Evolutionary conservation across 2,888 invertebrate genomes (phyloP).

Genomic region (Deilephila elpenor): DNA sequence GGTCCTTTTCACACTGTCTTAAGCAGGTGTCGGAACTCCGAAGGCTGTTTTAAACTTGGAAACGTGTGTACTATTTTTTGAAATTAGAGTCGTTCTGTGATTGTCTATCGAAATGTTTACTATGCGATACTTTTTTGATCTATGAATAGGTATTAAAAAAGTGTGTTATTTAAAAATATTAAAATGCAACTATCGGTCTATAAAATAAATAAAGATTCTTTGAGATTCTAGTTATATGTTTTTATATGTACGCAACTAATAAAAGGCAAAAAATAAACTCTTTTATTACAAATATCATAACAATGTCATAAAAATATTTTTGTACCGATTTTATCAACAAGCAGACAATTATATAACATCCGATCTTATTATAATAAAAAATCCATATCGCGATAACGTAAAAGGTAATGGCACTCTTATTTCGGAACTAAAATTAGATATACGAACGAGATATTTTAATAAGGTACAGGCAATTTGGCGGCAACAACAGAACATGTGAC

Average conservation of each 20-base stretch:
- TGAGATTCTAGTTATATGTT: too few relatives aligned
- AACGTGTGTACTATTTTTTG: background rate
- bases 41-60: background rate
- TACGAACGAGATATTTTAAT: constrained; percentile 15
- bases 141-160: too few relatives aligned
- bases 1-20: constrained; percentile 5
- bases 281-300: background rate
- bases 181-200: too few relatives aligned
- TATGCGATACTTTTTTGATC: too few relatives aligned
- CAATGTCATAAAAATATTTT: background rate
- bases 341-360: too few relatives aligned
- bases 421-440: constrained; percentile 17
- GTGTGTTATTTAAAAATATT: too few relatives aligned
- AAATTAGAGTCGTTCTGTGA: background rate
- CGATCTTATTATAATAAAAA: background rate
- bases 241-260: too few relatives aligned
- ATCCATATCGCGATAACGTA: constrained; percentile 9
- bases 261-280: too few relatives aligned
- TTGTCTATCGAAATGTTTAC: background rate
- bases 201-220: too few relatives aligned
- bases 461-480: constrained; percentile 12
- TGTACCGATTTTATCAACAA: background rate
- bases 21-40: constrained; percentile 3
- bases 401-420: background rate
- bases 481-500: background rate